Percentiles rank a stretch among this genome's conserved stretches.
These are phyloP conservation scores for Galago senegalensis DNA, from an alignment of 2,797 vertebrate species.

Conservation along the genomic window DNA sequence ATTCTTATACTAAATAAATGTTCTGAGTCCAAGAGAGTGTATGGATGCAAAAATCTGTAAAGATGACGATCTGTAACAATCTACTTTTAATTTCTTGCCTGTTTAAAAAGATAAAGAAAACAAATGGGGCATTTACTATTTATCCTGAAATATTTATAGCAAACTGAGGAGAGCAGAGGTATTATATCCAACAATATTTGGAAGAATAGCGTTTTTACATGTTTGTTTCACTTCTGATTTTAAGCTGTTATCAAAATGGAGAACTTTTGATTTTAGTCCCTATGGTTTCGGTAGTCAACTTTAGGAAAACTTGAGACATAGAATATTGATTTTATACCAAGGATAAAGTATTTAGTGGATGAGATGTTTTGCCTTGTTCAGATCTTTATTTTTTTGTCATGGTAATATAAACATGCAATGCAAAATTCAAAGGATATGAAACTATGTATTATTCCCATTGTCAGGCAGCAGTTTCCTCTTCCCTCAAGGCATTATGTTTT, in stretches of 20 bases:
- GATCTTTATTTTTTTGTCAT: slow-evolving; percentile 5
- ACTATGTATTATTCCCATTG: not conserved
- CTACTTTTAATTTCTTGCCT: not conserved
- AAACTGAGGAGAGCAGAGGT: not conserved
- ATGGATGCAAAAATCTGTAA: not conserved
- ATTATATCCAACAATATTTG: not conserved
- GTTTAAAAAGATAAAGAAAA: not conserved
- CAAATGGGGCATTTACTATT: not conserved
- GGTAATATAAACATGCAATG: not conserved
- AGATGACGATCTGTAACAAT: not conserved
- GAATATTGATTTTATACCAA: slow-evolving; percentile 17
- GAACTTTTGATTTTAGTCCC: not conserved
- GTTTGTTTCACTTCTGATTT: not conserved
- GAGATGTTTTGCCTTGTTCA: slow-evolving; percentile 7
- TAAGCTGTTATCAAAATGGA: not conserved
- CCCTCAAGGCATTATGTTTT: not conserved
- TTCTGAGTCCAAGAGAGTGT: not conserved
- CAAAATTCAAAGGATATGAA: not conserved
- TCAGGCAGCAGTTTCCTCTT: not conserved
- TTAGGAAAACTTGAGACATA: not conserved
- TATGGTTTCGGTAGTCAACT: slow-evolving; percentile 3
- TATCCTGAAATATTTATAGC: slow-evolving; percentile 1
- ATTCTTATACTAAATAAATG: not conserved
- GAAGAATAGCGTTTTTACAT: not conserved
- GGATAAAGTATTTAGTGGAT: not conserved